These are phyloP conservation scores for Gryllus bimaculatus DNA, from an alignment of 1,140 invertebrate species.

Conservation along the genomic window DNA sequence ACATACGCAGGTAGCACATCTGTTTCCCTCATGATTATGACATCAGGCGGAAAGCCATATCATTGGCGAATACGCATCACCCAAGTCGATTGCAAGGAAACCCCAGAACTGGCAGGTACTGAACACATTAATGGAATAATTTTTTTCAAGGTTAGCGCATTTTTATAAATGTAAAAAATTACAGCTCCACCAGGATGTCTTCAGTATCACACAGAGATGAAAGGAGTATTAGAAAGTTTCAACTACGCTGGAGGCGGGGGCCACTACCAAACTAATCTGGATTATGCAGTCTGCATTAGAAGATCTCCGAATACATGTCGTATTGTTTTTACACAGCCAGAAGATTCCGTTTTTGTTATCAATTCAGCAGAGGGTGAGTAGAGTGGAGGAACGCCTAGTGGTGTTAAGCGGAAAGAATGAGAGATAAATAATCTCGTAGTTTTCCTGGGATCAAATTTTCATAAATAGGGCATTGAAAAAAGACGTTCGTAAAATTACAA, in stretches of 20 bases:
- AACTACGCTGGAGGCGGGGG: conserved; percentile 46
- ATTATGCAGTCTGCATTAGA: conserved; percentile 20
- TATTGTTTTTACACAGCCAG: conserved; percentile 22
- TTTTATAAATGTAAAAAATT: conserved; percentile 20
- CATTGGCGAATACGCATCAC: conserved; percentile 27
- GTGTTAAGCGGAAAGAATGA: no score
- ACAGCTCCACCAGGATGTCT: conserved; percentile 68
- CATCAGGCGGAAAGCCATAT: conserved; percentile 25
- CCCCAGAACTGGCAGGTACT: conserved; percentile 24
- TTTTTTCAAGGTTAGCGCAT: neutral
- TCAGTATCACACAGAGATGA: conserved; percentile 57
- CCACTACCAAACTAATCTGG: conserved; percentile 17
- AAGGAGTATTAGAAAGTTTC: conserved; percentile 61
- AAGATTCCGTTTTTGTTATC: conserved; percentile 22
- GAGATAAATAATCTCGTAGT: no score
- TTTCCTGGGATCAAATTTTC: no score
- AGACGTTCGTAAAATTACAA: no score
- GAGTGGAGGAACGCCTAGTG: neutral
- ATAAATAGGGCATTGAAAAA: no score
- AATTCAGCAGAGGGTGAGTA: conserved; percentile 24
- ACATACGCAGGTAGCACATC: conserved; percentile 21
- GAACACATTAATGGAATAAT: neutral
- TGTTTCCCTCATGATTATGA: conserved; percentile 27
- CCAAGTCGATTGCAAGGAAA: conserved; percentile 26
- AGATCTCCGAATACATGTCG: conserved; percentile 25